A percentile compares a stretch with the other conserved stretches of the same genome.
Conservation (phyloP, 2,797 vertebrate genomes). For the Melanotaenia boesemani region DNA sequence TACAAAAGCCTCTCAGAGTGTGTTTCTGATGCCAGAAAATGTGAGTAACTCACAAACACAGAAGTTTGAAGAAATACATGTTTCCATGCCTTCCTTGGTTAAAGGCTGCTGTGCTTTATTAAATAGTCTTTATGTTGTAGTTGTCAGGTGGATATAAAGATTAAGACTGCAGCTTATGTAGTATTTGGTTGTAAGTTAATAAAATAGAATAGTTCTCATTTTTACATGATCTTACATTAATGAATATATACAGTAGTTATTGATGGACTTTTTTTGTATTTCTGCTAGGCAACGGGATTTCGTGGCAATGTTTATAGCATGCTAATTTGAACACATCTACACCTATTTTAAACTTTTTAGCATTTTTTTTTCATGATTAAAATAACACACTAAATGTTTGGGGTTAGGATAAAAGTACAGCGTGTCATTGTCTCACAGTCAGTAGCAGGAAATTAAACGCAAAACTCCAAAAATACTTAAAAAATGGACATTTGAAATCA, state of each 20-base stretch:
- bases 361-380: too few relatives aligned
- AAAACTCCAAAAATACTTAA: too few relatives aligned
- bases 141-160: neutral
- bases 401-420: too few relatives aligned
- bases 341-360: too few relatives aligned
- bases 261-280: neutral
- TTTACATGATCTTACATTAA: neutral
- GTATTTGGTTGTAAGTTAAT: neutral
- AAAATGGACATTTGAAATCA: too few relatives aligned
- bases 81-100: neutral
- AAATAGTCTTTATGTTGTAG: neutral
- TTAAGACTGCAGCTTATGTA: neutral
- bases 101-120: neutral
- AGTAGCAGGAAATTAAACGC: too few relatives aligned
- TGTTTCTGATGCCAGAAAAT: conserved; percentile 30
- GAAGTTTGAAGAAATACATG: conserved; percentile 4
- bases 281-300: too few relatives aligned
- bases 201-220: neutral
- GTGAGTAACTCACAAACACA: conserved; percentile 12
- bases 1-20: conserved; percentile 1
- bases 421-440: too few relatives aligned
- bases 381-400: too few relatives aligned
- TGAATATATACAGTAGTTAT: neutral
- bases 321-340: too few relatives aligned
- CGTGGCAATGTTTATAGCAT: too few relatives aligned